These are phyloP conservation scores for Apis laboriosa DNA, from an alignment of 1,140 invertebrate genomes.

Conservation along the genomic window DNA sequence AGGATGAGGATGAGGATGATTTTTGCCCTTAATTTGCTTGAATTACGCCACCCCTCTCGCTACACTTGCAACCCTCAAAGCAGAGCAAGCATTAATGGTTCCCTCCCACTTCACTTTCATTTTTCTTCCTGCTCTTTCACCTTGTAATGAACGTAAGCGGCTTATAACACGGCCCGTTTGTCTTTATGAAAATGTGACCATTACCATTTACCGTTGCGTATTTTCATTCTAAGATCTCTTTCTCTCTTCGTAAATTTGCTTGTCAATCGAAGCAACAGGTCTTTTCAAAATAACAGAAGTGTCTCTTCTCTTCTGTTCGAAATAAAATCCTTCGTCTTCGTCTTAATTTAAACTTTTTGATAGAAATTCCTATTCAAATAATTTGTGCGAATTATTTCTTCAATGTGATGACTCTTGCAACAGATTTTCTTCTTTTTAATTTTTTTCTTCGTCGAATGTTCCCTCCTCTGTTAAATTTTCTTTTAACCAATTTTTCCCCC, in stretches of 20 bases:
- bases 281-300: background rate
- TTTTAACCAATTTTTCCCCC: no score
- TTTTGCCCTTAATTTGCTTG: constrained; percentile 15
- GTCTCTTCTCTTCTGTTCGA: background rate
- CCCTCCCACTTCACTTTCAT: constrained; percentile 20
- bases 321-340: background rate
- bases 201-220: constrained; percentile 1
- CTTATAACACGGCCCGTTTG: constrained; percentile 17
- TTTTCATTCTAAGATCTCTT: no score
- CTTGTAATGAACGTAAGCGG: constrained; percentile 22
- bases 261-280: constrained; percentile 10
- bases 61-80: constrained; percentile 24
- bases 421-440: no score
- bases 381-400: no score
- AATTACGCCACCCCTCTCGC: background rate
- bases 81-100: constrained; percentile 11
- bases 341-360: no score
- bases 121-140: constrained; percentile 10
- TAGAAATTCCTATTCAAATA: no score
- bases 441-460: no score
- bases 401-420: no score
- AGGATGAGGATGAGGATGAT: background rate
- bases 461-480: no score
- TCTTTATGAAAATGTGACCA: constrained; percentile 11
- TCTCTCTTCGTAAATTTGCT: background rate